Conservation (phyloP, 1,140 invertebrate species). For the Drosophila truncata region DNA sequence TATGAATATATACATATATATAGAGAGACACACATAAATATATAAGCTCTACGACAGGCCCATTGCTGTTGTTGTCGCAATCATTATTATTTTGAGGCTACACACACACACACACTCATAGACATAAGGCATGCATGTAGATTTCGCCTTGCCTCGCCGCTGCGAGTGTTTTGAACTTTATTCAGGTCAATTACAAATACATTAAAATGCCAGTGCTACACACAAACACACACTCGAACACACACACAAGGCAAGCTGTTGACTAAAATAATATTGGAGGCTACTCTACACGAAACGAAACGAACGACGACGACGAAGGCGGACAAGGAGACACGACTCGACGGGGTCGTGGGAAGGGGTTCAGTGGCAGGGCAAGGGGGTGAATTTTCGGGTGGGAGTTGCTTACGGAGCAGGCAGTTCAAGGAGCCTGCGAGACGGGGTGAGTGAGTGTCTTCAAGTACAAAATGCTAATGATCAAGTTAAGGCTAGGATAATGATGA, state of each 20-base stretch:
- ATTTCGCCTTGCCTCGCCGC: constrained; percentile 77
- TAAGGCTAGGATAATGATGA: constrained; percentile 17
- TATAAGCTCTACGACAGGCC: constrained; percentile 42
- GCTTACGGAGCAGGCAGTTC: constrained; percentile 44
- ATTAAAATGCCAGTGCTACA: constrained; percentile 81
- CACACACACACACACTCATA: constrained; percentile 47
- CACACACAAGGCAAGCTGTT: constrained; percentile 56
- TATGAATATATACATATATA: constrained; percentile 16
- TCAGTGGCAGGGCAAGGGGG: constrained; percentile 15
- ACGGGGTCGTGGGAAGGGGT: constrained; percentile 11
- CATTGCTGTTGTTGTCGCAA: constrained; percentile 72
- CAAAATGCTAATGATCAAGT: constrained; percentile 55
- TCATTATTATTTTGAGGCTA: constrained; percentile 83
- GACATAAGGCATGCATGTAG: constrained; percentile 65
- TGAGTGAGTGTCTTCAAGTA: constrained; percentile 58
- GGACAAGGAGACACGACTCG: constrained; percentile 32
- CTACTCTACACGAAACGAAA: constrained; percentile 52
- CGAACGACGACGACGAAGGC: constrained; percentile 48
- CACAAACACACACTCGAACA: too few relatives aligned
- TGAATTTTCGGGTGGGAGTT: constrained; percentile 27
- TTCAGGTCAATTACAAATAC: constrained; percentile 85
- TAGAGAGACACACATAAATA: constrained; percentile 1
- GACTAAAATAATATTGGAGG: constrained; percentile 83
- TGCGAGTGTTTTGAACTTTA: constrained; percentile 84
- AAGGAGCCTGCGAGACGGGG: constrained; percentile 44